Evolutionary conservation across 2,888 invertebrate species (phyloP).

Genomic region (Criorhina ranunculi): DNA sequence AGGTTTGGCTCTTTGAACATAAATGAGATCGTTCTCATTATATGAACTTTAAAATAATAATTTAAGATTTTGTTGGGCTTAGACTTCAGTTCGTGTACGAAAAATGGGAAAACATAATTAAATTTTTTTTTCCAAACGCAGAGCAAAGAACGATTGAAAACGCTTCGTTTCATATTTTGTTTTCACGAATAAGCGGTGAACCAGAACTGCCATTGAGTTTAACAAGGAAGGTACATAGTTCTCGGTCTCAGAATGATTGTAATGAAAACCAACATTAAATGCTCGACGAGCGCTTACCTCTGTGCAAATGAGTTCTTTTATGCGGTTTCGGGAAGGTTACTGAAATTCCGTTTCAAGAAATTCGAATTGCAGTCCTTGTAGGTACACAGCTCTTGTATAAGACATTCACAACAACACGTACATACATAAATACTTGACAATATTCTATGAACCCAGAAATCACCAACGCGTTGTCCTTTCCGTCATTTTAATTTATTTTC

Average conservation of each 20-base stretch:
- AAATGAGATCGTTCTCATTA: not conserved
- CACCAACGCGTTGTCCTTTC: no score
- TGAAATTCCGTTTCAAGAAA: conserved; percentile 57
- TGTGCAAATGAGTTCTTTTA: conserved; percentile 51
- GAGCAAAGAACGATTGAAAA: not conserved
- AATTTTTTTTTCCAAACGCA: no score
- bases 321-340: conserved; percentile 57
- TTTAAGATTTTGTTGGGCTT: no score
- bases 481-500: no score
- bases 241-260: conserved; percentile 1
- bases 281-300: conserved; percentile 41
- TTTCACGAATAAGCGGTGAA: conserved; percentile 20
- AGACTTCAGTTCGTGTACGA: no score
- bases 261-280: conserved; percentile 64
- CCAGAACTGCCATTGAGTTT: conserved; percentile 20
- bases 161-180: not conserved
- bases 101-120: no score
- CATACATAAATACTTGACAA: conserved; percentile 9
- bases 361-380: conserved; percentile 59
- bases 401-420: conserved; percentile 46
- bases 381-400: conserved; percentile 43
- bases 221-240: not conserved
- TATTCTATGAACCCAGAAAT: no score
- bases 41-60: no score
- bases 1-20: not conserved